Conservation (phyloP, 2,113 vertebrate genomes). For the Myotis yumanensis region DNA sequence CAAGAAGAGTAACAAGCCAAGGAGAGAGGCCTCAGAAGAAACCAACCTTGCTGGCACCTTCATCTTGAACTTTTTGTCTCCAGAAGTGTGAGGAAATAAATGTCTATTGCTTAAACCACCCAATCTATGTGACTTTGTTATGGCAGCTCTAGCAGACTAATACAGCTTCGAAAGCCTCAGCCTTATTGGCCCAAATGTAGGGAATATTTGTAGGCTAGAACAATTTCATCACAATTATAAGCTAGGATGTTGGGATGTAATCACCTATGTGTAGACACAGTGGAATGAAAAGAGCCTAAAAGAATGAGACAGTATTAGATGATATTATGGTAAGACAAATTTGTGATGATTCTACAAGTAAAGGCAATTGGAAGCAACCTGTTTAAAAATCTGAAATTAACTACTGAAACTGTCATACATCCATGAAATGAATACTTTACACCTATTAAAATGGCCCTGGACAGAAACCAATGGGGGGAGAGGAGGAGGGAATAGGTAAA, state of each 20-base stretch:
- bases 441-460: background rate
- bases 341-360: background rate
- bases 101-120: background rate
- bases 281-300: background rate
- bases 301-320: background rate
- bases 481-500: background rate
- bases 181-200: background rate
- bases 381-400: constrained; percentile 32
- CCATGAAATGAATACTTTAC: background rate
- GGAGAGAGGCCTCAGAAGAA: background rate
- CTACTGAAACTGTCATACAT: background rate
- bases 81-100: background rate
- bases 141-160: background rate
- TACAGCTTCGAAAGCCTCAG: background rate
- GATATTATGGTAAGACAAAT: background rate
- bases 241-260: background rate
- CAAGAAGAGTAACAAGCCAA: background rate
- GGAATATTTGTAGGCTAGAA: background rate
- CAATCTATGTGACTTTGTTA: background rate
- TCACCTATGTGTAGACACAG: background rate
- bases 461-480: background rate
- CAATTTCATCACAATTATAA: background rate
- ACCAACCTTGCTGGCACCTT: background rate
- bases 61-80: background rate
- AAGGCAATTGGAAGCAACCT: background rate